Percentiles rank a stretch among this genome's conserved stretches.
These are phyloP conservation scores for Parazoanthus darwini DNA, from an alignment of 92 coral and sea anemone species.

Conservation along the genomic window DNA sequence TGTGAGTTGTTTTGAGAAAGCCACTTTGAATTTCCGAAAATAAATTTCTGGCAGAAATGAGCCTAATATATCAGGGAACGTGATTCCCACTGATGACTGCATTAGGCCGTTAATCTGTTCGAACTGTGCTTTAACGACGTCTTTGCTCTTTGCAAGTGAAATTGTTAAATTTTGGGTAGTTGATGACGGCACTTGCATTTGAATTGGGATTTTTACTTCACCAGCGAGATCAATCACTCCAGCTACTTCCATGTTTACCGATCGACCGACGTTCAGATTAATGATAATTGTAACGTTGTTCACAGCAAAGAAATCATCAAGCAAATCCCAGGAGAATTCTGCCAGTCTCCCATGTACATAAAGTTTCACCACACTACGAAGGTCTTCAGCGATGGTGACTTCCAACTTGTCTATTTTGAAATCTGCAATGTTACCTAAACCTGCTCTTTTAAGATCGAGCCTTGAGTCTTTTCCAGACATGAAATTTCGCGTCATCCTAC, in stretches of 20 bases:
- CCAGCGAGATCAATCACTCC: conserved; percentile 54
- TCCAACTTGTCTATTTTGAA: conserved; percentile 40
- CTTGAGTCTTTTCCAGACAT: conserved; percentile 25
- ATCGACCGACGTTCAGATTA: conserved; percentile 21
- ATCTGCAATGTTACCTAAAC: conserved; percentile 29
- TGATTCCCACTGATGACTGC: conserved; percentile 22
- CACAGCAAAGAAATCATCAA: conserved; percentile 54
- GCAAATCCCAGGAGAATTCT: conserved; percentile 61
- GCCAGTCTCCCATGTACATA: conserved; percentile 13
- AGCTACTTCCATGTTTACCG: conserved; percentile 32
- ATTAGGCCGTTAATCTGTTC: conserved; percentile 46
- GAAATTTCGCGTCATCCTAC: conserved; percentile 36
- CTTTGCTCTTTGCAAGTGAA: conserved; percentile 14
- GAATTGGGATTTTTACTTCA: conserved; percentile 49
- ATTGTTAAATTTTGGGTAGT: conserved; percentile 33
- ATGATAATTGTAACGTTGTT: conserved; percentile 33
- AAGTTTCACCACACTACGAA: conserved; percentile 27
- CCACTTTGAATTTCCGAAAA: conserved; percentile 40
- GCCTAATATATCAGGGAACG: conserved; percentile 42
- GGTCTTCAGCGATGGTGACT: conserved; percentile 42
- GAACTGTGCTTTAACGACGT: conserved; percentile 1
- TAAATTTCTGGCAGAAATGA: conserved; percentile 50
- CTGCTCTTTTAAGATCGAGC: conserved; percentile 36
- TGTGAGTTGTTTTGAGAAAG: conserved; percentile 33
- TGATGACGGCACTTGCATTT: conserved; percentile 51